Conservation (phyloP, 1,140 invertebrate species). For the Oncopeltus fasciatus region DNA sequence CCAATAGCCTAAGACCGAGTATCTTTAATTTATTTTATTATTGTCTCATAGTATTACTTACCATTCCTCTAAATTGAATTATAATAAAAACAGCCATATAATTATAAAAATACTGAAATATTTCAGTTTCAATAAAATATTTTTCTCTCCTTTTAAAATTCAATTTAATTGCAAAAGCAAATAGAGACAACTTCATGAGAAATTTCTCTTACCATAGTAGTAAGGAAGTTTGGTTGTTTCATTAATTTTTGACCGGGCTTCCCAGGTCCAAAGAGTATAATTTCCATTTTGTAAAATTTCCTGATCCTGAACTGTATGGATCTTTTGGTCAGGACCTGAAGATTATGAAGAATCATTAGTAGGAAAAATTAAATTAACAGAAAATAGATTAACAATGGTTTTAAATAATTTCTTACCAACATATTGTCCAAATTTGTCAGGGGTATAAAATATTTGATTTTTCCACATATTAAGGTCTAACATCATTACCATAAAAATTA, state of each 20-base stretch:
- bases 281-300: constrained; percentile 30
- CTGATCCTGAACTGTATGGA: constrained; percentile 33
- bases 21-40: no score
- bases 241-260: constrained; percentile 30
- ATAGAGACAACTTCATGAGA: no score
- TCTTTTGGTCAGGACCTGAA: constrained; percentile 28
- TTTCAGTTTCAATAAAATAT: no score
- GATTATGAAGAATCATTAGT: background rate
- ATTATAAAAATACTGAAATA: background rate
- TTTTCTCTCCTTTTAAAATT: background rate
- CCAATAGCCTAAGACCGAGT: no score
- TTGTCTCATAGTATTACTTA: no score
- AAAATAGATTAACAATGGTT: background rate
- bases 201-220: constrained; percentile 27
- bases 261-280: constrained; percentile 30
- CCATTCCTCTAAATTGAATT: background rate
- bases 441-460: constrained; percentile 41
- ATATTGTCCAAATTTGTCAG: constrained; percentile 39
- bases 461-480: constrained; percentile 46
- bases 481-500: constrained; percentile 40
- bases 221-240: constrained; percentile 29
- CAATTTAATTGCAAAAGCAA: background rate
- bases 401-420: constrained; percentile 23
- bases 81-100: background rate
- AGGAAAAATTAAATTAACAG: background rate